phyloP scores from a whole-genome alignment of 2,888 invertebrate genomes.

The Alviniconcha strummeri region DNA sequence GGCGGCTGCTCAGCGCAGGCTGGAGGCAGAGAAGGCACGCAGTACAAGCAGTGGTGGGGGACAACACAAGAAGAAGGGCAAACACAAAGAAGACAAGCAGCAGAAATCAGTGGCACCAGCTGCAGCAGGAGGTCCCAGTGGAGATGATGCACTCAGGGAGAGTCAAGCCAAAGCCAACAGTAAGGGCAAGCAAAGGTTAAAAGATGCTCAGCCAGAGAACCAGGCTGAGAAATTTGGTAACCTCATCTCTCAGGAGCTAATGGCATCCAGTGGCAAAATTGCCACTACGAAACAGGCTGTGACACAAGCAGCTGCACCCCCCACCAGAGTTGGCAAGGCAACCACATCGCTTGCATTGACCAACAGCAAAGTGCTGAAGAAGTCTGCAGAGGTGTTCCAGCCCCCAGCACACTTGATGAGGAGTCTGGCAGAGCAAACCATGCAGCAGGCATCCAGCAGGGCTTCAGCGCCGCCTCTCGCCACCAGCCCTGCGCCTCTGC shows the following conservation, averaged over 20 bases:
- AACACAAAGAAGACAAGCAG: slow-evolving; percentile 36
- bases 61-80: slow-evolving; percentile 29
- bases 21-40: slow-evolving; percentile 20
- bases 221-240: slow-evolving; percentile 6
- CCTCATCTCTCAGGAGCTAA: not conserved
- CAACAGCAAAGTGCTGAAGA: not conserved
- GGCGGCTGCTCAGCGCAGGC: slow-evolving; percentile 16
- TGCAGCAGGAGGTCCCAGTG: slow-evolving; percentile 29
- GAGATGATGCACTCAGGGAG: not conserved
- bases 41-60: not conserved
- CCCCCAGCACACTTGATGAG: slow-evolving; percentile 19
- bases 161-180: slow-evolving; percentile 29
- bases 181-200: slow-evolving; percentile 39
- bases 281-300: not conserved
- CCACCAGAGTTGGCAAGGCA: no score
- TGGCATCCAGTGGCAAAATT: slow-evolving; percentile 12
- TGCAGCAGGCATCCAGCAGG: slow-evolving; percentile 27
- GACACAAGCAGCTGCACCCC: no score
- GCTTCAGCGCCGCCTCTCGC: not conserved
- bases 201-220: slow-evolving; percentile 24
- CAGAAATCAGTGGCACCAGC: slow-evolving; percentile 16
- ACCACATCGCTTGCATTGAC: no score
- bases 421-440: slow-evolving; percentile 16
- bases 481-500: not conserved
- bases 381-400: slow-evolving; percentile 18